A percentile compares a stretch with the other conserved stretches of the same genome.
Evolutionary conservation across 92 coral and sea anemone species (phyloP).

Genomic region (Paramuricea clavata): DNA sequence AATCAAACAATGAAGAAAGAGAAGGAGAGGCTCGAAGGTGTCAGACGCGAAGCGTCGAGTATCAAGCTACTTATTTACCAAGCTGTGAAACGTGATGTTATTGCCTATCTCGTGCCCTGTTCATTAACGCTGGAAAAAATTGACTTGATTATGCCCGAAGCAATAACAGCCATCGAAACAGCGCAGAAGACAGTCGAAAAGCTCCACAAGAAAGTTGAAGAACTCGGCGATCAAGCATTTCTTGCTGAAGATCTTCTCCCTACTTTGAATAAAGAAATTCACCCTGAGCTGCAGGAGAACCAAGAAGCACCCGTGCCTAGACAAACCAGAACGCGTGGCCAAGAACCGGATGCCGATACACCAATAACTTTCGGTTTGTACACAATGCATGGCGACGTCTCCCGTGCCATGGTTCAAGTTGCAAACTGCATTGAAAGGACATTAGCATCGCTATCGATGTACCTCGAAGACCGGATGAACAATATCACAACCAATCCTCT

Average conservation of each 20-base stretch:
- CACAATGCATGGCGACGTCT: too few relatives aligned
- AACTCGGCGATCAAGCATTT: background rate
- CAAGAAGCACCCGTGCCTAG: too few relatives aligned
- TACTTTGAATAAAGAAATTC: too few relatives aligned
- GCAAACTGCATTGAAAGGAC: too few relatives aligned
- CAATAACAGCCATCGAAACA: slow-evolving; percentile 2
- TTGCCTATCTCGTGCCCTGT: slow-evolving; percentile 9
- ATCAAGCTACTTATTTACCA: slow-evolving; percentile 24
- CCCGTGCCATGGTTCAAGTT: too few relatives aligned
- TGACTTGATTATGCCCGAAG: slow-evolving; percentile 31
- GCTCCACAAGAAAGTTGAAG: background rate
- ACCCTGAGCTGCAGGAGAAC: too few relatives aligned
- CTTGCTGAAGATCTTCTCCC: background rate
- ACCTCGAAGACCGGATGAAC: too few relatives aligned
- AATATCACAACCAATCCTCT: too few relatives aligned
- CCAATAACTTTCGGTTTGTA: too few relatives aligned
- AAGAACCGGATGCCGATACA: too few relatives aligned
- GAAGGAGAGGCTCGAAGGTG: background rate
- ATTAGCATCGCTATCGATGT: too few relatives aligned
- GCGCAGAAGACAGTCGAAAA: background rate
- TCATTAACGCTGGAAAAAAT: slow-evolving; percentile 24
- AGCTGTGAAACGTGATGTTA: slow-evolving; percentile 29
- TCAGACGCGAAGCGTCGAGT: background rate
- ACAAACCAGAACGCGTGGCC: too few relatives aligned
- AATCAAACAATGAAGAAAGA: background rate